Evolutionary conservation across 2,113 vertebrate species (phyloP), one percentile per base, ranked within the genome.

Genomic region (Sceloporus undulatus): DNA sequence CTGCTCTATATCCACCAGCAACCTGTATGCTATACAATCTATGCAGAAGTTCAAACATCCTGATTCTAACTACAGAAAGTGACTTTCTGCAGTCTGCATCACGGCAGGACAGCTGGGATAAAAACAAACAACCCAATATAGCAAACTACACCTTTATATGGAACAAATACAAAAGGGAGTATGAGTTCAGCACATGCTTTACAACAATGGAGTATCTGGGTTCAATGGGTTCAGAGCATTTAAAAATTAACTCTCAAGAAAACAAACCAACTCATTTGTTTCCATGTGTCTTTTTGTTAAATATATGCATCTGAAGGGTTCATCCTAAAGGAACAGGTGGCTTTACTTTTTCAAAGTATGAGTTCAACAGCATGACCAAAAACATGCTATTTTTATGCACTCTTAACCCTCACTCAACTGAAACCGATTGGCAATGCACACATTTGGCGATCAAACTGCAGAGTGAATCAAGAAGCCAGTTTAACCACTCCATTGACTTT

Each of bases 41-140:
- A 68, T 54, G 27, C 3, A 13, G 42, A 34, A 48, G 16, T 78
- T 78, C 68, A 87, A 2, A 79, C 23, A 84, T 0, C 0, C 78
- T 21, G 73, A 78, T 65, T 54, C 5, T 16, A 29, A 38, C 8
- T 6, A n/a, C 40, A 80, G 42, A 5, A 75, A 84, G 21, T 21
- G 34, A 92, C 84, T 91, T 85, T 1, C 78, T 73, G 13, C 19
- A 29, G 75, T 59, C 59, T 38, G 40, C 42, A 82, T 66, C 29
- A 66, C 74, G 87, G 21, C 52, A 76, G 56, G 62, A 10, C 1
- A 70, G 0, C 1, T 18, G 59, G 85, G 40, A 42, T 74, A 27
- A 91, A 85, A 87, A 1, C 0, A 11, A 40, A 42, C 10, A 11
- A 62, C 81, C 27, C 5, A 27, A 82, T 40, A 2, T 74, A 40